Evolutionary conservation across 2,113 vertebrate species (phyloP), one percentile per base, ranked within the genome.

Genomic region (Tonatia bakeri): DNA sequence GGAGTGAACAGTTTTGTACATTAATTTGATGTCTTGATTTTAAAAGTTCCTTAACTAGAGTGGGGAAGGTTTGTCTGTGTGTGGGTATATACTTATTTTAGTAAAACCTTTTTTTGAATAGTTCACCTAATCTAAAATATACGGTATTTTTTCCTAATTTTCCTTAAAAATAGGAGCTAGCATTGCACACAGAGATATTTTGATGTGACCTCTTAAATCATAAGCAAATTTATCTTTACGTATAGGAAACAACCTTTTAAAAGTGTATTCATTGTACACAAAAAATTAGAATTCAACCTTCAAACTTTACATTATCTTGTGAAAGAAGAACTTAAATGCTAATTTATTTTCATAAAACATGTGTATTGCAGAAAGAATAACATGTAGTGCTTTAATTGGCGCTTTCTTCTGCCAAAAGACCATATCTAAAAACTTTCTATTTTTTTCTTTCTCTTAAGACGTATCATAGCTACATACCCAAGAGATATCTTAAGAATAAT

Each of bases 11-110:
- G 16, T 24, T 94, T 45, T 64, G 7, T 24, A 61, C 26, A 52
- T 87, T 95, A 73, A 79, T 45, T 73, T 70, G 26, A 70, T 92
- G 19, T 52, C 82, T 82, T 92, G 52, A 65, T 89, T 95, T 94
- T 73, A 88, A 72, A 88, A 72, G 24, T 8, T 43, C 31, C 36
- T 64, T 83, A 75, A 40, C 52, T 54, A 54, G 2, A 81, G 24
- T 83, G 26, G 5, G 4, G 16, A 19, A 50, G 5, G 5, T 40
- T 38, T 67, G 10, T 75, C 24, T 67, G 8, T 81, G 14, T 70
- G 50, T 15, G 16, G 17, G 31, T 36, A 70, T 67, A 28, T 40
- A 84, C 81, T 45, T 33, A 80, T 64, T 87, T 83, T 43, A 94
- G 13, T 36, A 69, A 75, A 65, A 61, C 36, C 43, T 43, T 64